Evolutionary conservation across 2,797 vertebrate genomes (phyloP).

Genomic region (Petrocephalus schoutedeni): DNA sequence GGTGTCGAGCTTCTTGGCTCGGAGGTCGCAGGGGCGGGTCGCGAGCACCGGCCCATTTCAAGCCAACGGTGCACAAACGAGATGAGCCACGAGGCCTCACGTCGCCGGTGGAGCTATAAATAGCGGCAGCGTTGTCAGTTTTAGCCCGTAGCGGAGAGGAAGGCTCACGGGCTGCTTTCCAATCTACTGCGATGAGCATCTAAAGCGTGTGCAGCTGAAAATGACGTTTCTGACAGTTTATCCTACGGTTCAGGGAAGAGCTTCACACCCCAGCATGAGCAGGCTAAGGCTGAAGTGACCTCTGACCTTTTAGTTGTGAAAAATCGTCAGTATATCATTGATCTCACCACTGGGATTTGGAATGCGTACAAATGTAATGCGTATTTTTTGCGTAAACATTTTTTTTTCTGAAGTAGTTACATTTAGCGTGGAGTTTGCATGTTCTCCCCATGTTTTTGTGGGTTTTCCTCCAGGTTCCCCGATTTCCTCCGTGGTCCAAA

Average conservation of each 20-base stretch:
- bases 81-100: conserved; percentile 32
- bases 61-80: conserved; percentile 44
- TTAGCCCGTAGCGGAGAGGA: conserved; percentile 33
- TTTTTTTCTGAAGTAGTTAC: background rate
- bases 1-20: background rate
- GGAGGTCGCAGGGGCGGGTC: conserved; percentile 20
- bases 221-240: background rate
- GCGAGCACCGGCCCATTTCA: conserved; percentile 39
- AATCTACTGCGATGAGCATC: background rate
- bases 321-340: background rate
- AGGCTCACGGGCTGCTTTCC: conserved; percentile 36
- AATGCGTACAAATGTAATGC: background rate
- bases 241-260: background rate
- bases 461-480: background rate
- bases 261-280: background rate
- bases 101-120: conserved; percentile 50
- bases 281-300: background rate
- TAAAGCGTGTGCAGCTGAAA: background rate
- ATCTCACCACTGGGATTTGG: background rate
- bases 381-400: background rate
- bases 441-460: background rate
- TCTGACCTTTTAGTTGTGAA: background rate
- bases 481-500: background rate
- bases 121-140: conserved; percentile 43
- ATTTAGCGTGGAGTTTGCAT: background rate